These are phyloP conservation scores for Mamestra brassicae DNA, from an alignment of 2,888 invertebrate genomes.

Conservation along the genomic window DNA sequence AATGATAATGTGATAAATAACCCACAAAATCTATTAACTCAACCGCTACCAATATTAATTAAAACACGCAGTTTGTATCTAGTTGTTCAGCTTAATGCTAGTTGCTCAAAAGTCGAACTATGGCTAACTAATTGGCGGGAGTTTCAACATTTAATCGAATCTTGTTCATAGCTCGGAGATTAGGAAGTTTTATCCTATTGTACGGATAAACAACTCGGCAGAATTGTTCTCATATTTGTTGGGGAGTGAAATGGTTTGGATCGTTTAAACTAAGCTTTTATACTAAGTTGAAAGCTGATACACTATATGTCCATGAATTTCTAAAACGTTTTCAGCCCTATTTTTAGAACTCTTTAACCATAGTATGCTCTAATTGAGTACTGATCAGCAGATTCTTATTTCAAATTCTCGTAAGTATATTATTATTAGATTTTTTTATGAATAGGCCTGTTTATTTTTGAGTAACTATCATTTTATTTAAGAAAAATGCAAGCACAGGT, in stretches of 20 bases:
- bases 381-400: too few species aligned
- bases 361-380: too few species aligned
- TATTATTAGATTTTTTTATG: too few species aligned
- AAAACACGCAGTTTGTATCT: conserved; percentile 14
- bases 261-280: conserved; percentile 5
- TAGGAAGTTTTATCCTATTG: conserved; percentile 44
- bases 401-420: too few species aligned
- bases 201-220: conserved; percentile 40
- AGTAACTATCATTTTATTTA: too few species aligned
- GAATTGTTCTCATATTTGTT: conserved; percentile 38
- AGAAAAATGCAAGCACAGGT: too few species aligned
- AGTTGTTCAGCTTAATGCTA: not conserved
- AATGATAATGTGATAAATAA: not conserved
- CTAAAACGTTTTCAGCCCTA: too few species aligned
- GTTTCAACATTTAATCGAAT: conserved; percentile 52
- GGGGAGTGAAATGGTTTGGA: conserved; percentile 15
- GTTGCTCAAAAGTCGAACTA: conserved; percentile 27
- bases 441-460: too few species aligned
- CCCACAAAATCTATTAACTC: conserved; percentile 4
- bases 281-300: not conserved
- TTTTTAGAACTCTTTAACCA: too few species aligned
- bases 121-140: conserved; percentile 27
- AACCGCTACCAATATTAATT: conserved; percentile 8
- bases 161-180: conserved; percentile 40
- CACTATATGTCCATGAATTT: not conserved